These are phyloP conservation scores for Meriones unguiculatus DNA, from an alignment of 2,113 vertebrate genomes.

Conservation along the genomic window DNA sequence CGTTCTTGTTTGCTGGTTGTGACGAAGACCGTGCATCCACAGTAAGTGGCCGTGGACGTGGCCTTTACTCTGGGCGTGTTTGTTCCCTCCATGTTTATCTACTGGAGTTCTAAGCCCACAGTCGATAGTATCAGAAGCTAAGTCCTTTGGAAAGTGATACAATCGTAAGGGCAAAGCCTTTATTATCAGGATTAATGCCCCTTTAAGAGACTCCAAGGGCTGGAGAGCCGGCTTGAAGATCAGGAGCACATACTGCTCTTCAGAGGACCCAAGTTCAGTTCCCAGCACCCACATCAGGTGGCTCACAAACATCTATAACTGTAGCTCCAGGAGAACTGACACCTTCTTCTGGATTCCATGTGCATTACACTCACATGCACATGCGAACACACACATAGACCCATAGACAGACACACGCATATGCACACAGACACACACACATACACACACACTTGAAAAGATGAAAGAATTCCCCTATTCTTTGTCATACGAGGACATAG, in stretches of 20 bases:
- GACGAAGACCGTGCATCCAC: not conserved
- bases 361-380: not conserved
- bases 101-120: not conserved
- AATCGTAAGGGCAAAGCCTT: not conserved
- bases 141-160: no score
- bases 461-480: not conserved
- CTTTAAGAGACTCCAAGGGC: not conserved
- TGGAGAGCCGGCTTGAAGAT: not conserved
- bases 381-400: not conserved
- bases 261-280: not conserved
- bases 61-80: not conserved
- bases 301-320: not conserved
- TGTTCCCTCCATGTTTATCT: no score
- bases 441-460: no score
- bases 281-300: not conserved
- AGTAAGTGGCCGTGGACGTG: not conserved
- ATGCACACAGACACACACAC: not conserved
- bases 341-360: not conserved
- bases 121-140: not conserved
- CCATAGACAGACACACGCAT: not conserved
- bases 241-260: no score
- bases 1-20: not conserved
- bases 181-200: not conserved
- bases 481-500: not conserved
- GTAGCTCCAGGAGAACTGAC: not conserved